Conservation (phyloP, 2,113 vertebrate genomes). For the Podiceps cristatus region DNA sequence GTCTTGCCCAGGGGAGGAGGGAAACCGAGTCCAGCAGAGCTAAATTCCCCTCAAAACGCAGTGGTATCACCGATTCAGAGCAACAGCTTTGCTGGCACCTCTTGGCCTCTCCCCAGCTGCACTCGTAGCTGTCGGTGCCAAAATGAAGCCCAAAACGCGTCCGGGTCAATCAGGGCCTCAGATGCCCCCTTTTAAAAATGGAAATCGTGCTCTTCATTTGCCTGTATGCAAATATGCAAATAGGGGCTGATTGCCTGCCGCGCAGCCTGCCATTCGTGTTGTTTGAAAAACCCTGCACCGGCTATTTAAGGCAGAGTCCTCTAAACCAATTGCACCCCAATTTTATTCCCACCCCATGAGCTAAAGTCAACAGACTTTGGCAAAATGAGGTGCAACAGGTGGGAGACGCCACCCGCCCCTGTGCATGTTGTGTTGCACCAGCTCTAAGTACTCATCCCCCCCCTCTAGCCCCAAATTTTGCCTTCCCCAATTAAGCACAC, state of each 20-base stretch:
- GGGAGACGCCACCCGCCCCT: background rate
- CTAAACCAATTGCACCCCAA: rapidly evolving
- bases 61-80: rapidly evolving
- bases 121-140: background rate
- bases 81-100: background rate
- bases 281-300: background rate
- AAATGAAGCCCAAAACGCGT: background rate
- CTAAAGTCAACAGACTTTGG: background rate
- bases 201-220: conserved; percentile 6
- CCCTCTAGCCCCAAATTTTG: background rate
- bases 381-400: rapidly evolving
- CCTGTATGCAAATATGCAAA: conserved; percentile 64
- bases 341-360: background rate
- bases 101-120: conserved; percentile 4
- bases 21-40: background rate
- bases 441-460: background rate
- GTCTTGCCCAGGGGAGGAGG: background rate
- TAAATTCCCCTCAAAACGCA: background rate
- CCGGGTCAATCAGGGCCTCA: background rate
- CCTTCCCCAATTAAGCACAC: background rate
- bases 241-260: background rate
- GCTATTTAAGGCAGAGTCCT: background rate
- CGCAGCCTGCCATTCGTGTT: rapidly evolving
- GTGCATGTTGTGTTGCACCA: rapidly evolving
- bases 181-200: background rate